phyloP scores from a whole-genome alignment of 2,797 vertebrate genomes.

The Channa striata region DNA sequence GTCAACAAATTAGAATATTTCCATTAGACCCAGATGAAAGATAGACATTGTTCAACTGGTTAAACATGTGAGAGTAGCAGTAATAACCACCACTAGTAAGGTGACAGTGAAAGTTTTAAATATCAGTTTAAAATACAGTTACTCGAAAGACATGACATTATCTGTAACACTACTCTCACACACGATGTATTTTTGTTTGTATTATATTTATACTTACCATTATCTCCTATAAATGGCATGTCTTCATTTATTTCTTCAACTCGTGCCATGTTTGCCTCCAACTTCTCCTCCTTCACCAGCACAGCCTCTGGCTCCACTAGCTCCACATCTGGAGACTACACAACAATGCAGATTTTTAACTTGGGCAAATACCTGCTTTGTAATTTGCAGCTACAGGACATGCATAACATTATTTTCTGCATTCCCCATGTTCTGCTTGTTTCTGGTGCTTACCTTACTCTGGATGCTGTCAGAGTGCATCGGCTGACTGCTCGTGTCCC shows the following conservation, averaged over 20 bases:
- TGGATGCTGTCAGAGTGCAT: constrained; percentile 37
- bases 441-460: constrained; percentile 56
- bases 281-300: constrained; percentile 79
- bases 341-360: constrained; percentile 1
- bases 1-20: too few species aligned
- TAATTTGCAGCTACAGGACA: not conserved
- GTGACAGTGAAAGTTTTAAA: too few species aligned
- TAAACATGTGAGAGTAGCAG: too few species aligned
- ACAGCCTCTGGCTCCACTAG: constrained; percentile 66
- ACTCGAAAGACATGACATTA: too few species aligned
- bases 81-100: too few species aligned
- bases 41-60: too few species aligned
- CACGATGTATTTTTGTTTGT: too few species aligned
- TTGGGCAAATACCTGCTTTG: not conserved
- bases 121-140: too few species aligned
- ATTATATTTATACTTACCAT: constrained; percentile 67
- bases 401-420: too few species aligned
- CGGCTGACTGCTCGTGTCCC: not conserved
- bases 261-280: constrained; percentile 53
- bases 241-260: constrained; percentile 50
- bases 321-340: constrained; percentile 75
- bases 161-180: too few species aligned
- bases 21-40: too few species aligned
- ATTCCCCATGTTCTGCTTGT: not conserved
- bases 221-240: constrained; percentile 69